A percentile compares a stretch with the other conserved stretches of the same genome.
Conservation (phyloP, 2,888 invertebrate species). For the Lissonota sp. region DNA sequence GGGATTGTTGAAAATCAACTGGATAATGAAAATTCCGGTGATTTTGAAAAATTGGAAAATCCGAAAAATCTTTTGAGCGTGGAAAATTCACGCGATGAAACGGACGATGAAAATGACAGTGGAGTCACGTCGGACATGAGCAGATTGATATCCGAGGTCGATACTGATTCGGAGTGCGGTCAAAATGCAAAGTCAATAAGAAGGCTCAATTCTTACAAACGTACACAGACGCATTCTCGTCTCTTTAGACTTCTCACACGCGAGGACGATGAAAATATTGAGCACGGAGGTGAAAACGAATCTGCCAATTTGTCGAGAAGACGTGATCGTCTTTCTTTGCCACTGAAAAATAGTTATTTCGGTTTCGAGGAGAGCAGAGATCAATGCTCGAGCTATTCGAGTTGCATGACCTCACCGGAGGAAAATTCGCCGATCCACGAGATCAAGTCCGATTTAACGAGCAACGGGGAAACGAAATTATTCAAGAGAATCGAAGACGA, state of each 20-base stretch:
- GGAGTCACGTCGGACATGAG: conserved; percentile 90
- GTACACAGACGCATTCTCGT: conserved; percentile 90
- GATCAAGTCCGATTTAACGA: not conserved
- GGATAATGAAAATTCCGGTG: not conserved
- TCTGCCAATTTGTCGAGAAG: not conserved
- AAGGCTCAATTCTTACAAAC: conserved; percentile 87
- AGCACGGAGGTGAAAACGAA: not conserved
- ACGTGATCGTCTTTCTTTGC: conserved; percentile 71
- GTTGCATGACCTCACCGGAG: conserved; percentile 81
- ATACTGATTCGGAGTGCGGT: conserved; percentile 87
- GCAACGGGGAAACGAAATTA: not conserved
- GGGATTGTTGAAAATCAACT: not conserved
- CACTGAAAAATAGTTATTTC: conserved; percentile 72
- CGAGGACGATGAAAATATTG: conserved; percentile 84
- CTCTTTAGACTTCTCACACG: conserved; percentile 88
- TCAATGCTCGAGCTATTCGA: conserved; percentile 79
- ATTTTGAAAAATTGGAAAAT: not conserved
- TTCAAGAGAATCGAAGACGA: conserved; percentile 45
- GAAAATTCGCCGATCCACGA: conserved; percentile 86
- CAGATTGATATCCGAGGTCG: conserved; percentile 88
- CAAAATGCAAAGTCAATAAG: conserved; percentile 81
- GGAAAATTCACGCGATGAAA: conserved; percentile 77
- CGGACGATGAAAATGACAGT: conserved; percentile 87
- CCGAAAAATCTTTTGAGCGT: conserved; percentile 68
- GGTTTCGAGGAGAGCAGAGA: conserved; percentile 79